These are phyloP conservation scores for Riparia riparia DNA, from an alignment of 2,113 vertebrate species.

Conservation along the genomic window DNA sequence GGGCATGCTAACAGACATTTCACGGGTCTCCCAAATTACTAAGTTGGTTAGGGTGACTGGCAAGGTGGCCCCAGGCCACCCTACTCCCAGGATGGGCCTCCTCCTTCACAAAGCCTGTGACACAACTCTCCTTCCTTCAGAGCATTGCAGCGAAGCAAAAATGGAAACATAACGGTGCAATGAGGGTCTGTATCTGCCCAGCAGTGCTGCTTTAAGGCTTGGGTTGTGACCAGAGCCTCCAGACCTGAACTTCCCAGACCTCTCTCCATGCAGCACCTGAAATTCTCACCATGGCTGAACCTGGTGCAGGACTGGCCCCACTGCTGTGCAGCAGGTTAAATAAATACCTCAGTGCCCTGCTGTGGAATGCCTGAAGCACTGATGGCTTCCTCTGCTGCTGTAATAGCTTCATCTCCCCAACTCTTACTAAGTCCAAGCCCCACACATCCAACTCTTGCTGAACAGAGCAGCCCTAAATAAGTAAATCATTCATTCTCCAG, in stretches of 20 bases:
- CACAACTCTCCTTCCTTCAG: not conserved
- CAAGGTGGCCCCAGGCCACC: accelerated
- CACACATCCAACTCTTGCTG: not conserved
- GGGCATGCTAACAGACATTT: not conserved
- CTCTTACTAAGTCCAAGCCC: not conserved
- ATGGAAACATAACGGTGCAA: too few species aligned
- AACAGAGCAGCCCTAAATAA: not conserved
- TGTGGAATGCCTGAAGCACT: not conserved
- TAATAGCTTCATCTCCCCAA: not conserved
- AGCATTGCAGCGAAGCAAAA: not conserved
- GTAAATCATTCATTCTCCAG: not conserved
- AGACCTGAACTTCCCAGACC: not conserved
- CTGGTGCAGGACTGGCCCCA: not conserved
- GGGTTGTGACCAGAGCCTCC: not conserved
- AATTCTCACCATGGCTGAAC: accelerated
- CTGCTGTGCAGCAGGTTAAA: not conserved
- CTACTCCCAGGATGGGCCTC: not conserved
- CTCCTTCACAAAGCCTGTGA: accelerated
- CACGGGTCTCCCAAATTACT: not conserved
- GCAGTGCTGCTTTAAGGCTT: not conserved
- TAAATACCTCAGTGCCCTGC: not conserved
- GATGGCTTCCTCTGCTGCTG: not conserved
- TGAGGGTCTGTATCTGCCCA: accelerated
- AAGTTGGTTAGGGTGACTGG: accelerated
- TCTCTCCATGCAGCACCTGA: not conserved